These are phyloP conservation scores for Rhabdomys pumilio DNA, from an alignment of 2,797 vertebrate genomes.

Conservation along the genomic window DNA sequence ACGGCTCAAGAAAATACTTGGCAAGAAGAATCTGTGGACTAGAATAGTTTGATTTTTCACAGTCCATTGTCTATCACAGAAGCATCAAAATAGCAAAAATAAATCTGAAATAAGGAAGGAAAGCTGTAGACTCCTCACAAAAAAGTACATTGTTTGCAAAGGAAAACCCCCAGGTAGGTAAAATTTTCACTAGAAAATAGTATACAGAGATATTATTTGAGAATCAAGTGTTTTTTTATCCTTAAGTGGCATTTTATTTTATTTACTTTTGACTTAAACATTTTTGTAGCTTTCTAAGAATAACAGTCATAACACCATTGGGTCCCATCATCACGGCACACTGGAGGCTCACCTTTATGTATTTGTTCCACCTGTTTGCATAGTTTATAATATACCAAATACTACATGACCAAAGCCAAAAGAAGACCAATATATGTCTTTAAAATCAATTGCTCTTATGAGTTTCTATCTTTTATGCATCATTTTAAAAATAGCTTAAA, in stretches of 20 bases:
- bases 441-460: conserved; percentile 6
- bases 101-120: background rate
- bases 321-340: background rate
- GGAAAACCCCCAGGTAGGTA: background rate
- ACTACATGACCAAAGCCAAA: background rate
- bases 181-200: background rate
- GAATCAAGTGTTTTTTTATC: background rate
- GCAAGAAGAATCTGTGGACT: background rate
- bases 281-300: background rate
- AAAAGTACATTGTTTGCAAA: background rate
- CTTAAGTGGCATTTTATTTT: background rate
- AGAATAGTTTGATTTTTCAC: background rate
- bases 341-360: background rate
- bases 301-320: background rate
- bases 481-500: background rate
- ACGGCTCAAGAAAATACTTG: background rate
- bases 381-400: background rate
- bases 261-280: conserved; percentile 1
- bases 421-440: background rate
- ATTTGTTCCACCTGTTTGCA: background rate
- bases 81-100: background rate
- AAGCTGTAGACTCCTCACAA: background rate
- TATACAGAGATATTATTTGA: background rate
- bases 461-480: background rate
- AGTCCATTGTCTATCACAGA: background rate